Conservation (phyloP, 2,888 invertebrate genomes). For the Anorthoa munda region DNA sequence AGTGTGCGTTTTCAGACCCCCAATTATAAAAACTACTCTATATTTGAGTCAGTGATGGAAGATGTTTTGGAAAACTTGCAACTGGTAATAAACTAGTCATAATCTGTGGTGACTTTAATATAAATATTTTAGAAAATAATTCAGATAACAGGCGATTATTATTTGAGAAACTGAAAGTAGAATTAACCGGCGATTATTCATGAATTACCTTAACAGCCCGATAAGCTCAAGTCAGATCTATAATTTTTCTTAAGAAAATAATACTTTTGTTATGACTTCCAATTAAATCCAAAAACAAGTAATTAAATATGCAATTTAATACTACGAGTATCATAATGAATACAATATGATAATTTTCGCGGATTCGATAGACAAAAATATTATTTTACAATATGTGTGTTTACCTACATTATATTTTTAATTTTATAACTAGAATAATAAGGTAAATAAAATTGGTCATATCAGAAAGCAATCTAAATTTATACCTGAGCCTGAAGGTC, state of each 20-base stretch:
- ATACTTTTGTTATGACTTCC: not conserved
- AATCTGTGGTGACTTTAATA: too few relatives aligned
- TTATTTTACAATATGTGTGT: constrained; percentile 30
- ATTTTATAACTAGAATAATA: constrained; percentile 17
- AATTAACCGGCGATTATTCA: too few relatives aligned
- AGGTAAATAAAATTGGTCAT: constrained; percentile 11
- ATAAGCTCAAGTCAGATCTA: constrained; percentile 1
- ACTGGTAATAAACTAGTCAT: too few relatives aligned
- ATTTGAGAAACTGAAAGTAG: too few relatives aligned
- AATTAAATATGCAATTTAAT: not conserved
- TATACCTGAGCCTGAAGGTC: constrained; percentile 82
- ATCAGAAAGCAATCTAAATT: constrained; percentile 15
- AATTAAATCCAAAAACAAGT: not conserved
- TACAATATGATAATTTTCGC: constrained; percentile 14
- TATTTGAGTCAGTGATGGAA: too few relatives aligned
- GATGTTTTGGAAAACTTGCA: too few relatives aligned
- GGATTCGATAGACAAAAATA: constrained; percentile 31
- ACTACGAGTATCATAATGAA: constrained; percentile 4
- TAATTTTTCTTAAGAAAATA: not conserved
- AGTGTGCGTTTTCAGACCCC: too few relatives aligned
- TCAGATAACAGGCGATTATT: too few relatives aligned
- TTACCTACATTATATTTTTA: constrained; percentile 40
- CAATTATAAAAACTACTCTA: too few relatives aligned
- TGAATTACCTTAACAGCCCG: too few relatives aligned
- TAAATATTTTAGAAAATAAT: too few relatives aligned